A percentile compares a stretch with the other conserved stretches of the same genome.
phyloP scores from a whole-genome alignment of 2,797 vertebrate species.

The Aotus griseimembra region DNA sequence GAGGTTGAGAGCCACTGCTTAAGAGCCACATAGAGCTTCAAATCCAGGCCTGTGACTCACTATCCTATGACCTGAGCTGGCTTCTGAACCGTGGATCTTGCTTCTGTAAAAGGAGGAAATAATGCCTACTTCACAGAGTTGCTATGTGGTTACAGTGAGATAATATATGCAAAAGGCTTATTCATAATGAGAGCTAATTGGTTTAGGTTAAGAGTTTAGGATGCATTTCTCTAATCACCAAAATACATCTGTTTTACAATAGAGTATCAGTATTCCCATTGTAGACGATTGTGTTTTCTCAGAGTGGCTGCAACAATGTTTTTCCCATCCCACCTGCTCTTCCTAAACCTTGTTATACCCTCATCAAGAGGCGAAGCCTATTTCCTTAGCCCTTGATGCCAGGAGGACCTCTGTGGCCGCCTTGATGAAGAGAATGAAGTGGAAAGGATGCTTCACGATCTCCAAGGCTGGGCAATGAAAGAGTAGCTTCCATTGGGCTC shows the following conservation, averaged over 20 bases:
- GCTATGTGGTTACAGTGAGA: not conserved
- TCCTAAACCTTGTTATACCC: not conserved
- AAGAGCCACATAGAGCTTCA: not conserved
- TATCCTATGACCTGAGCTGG: not conserved
- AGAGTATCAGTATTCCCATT: not conserved
- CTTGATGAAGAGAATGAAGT: not conserved
- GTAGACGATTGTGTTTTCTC: not conserved
- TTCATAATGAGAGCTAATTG: not conserved
- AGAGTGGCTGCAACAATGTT: not conserved
- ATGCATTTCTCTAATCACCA: not conserved
- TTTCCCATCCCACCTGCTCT: not conserved
- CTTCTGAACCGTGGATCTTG: not conserved
- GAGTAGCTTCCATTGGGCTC: not conserved
- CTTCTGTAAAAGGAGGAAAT: not conserved
- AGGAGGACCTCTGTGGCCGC: not conserved
- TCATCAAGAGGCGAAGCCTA: not conserved
- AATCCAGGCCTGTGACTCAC: not conserved
- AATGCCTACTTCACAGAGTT: not conserved
- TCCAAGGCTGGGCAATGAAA: not conserved
- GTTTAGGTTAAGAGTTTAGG: not conserved
- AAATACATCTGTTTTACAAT: not conserved
- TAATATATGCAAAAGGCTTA: not conserved
- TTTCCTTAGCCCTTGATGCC: not conserved
- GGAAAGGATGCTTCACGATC: not conserved
- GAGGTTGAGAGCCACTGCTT: not conserved